Evolutionary conservation across 2,113 vertebrate genomes (phyloP).

Genomic region (Tichodroma muraria): DNA sequence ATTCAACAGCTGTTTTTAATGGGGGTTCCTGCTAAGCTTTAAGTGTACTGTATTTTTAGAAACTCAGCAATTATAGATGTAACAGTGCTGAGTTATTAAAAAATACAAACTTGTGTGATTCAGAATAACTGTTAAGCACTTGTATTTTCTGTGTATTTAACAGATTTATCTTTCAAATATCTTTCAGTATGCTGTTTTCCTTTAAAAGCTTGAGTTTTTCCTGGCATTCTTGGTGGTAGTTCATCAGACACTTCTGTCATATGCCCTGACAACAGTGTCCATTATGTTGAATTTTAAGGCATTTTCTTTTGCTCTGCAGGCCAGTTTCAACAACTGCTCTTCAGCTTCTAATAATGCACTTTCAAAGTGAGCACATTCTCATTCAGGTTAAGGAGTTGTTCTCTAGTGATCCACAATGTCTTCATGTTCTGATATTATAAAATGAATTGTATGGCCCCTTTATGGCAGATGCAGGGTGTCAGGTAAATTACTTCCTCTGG

Average conservation of each 20-base stretch:
- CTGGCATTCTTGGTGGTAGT: background rate
- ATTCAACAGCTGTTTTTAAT: background rate
- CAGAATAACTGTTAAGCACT: background rate
- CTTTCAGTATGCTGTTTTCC: background rate
- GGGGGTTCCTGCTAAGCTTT: background rate
- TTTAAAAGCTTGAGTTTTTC: background rate
- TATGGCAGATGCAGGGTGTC: background rate
- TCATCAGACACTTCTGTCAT: background rate
- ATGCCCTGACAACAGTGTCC: background rate
- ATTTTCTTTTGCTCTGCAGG: background rate
- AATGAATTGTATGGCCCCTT: background rate
- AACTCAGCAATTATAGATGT: background rate
- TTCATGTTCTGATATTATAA: background rate
- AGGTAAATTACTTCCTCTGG: background rate
- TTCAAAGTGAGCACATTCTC: background rate
- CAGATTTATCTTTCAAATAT: background rate
- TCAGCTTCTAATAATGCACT: background rate
- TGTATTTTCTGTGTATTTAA: background rate
- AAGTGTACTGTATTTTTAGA: background rate
- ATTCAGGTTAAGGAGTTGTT: background rate
- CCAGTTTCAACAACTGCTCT: background rate
- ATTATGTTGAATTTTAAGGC: background rate
- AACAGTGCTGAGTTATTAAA: background rate
- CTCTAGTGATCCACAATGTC: background rate
- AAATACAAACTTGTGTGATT: background rate